phyloP scores from a whole-genome alignment of 2,797 vertebrate genomes.

The Sarcoramphus papa region DNA sequence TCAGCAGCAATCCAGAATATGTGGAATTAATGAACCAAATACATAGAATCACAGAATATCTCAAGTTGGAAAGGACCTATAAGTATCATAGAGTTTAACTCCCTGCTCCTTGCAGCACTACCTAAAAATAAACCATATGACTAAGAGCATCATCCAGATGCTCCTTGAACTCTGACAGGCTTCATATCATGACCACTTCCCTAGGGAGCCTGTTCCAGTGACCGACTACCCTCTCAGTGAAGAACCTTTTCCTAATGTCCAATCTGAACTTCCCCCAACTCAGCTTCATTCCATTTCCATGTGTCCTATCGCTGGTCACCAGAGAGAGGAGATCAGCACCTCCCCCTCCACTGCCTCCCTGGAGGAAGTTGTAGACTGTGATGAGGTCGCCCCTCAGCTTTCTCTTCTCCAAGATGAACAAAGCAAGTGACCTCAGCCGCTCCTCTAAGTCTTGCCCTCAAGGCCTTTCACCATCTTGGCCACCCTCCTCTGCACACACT shows the following conservation, averaged over 20 bases:
- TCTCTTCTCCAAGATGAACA: background rate
- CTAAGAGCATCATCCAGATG: background rate
- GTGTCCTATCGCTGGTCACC: background rate
- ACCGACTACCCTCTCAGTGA: background rate
- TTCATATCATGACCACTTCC: background rate
- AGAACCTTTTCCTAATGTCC: background rate
- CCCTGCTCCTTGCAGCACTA: background rate
- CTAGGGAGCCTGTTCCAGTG: background rate
- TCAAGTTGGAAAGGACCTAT: background rate
- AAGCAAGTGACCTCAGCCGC: background rate
- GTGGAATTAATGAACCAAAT: background rate
- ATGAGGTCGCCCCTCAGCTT: background rate
- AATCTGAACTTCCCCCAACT: background rate
- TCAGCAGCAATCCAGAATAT: background rate
- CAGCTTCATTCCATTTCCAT: background rate
- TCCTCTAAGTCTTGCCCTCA: background rate
- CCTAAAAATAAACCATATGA: background rate
- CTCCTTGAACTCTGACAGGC: background rate
- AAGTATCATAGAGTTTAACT: background rate
- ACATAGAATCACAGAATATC: background rate
- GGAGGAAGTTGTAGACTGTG: background rate
- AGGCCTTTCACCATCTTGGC: background rate
- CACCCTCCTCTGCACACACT: fast-evolving
- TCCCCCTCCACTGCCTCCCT: background rate
- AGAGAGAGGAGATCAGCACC: background rate